Percentiles rank a stretch among this genome's conserved stretches.
These are phyloP conservation scores for Vidua chalybeata DNA, from an alignment of 2,113 vertebrate species.

Conservation along the genomic window DNA sequence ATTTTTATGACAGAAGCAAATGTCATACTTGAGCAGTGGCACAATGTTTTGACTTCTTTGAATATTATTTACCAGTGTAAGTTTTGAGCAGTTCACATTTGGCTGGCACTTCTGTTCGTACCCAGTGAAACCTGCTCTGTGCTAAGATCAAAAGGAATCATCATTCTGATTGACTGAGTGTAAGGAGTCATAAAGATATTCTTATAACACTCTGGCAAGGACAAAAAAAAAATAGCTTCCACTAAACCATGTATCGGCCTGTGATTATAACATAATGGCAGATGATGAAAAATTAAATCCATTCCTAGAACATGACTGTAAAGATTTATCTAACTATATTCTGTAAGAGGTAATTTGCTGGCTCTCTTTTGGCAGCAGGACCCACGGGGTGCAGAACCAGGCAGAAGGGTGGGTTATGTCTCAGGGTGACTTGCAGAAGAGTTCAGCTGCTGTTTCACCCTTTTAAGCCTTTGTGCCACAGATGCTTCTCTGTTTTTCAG, in stretches of 20 bases:
- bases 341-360: not conserved
- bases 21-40: slow-evolving; percentile 7
- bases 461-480: not conserved
- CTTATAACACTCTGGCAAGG: not conserved
- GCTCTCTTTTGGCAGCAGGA: not conserved
- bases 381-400: not conserved
- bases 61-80: slow-evolving; percentile 15
- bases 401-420: not conserved
- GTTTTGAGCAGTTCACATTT: slow-evolving; percentile 33
- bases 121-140: slow-evolving; percentile 3
- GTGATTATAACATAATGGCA: not conserved
- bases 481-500: not conserved
- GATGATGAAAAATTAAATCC: not conserved
- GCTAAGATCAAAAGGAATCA: slow-evolving; percentile 10
- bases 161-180: not conserved
- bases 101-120: not conserved
- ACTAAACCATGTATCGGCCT: not conserved
- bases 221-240: not conserved
- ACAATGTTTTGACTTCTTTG: slow-evolving; percentile 7
- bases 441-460: not conserved
- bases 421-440: not conserved
- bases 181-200: not conserved
- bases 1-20: not conserved
- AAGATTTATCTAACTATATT: not conserved
- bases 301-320: not conserved